These are phyloP conservation scores for Epinephelus coioides DNA, from an alignment of 2,797 vertebrate species.

Conservation along the genomic window DNA sequence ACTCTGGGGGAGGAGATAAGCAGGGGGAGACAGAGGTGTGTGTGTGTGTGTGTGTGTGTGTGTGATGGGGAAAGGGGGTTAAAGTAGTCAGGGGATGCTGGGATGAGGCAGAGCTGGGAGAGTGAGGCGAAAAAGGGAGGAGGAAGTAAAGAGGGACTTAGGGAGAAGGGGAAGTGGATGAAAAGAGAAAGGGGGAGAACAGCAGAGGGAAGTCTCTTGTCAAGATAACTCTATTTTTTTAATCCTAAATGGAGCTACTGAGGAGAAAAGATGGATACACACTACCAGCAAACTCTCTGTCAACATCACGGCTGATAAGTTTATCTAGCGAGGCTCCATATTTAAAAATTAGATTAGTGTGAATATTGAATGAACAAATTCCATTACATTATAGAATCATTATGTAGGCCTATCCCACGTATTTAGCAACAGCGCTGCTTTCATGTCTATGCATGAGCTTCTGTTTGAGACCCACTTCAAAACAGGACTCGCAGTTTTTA, in stretches of 20 bases:
- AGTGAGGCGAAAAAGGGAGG: constrained; percentile 30
- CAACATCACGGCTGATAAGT: constrained; percentile 58
- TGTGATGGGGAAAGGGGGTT: background rate
- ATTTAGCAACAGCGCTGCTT: constrained; percentile 55
- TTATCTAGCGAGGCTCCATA: constrained; percentile 52
- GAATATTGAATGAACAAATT: constrained; percentile 64
- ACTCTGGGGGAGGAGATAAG: constrained; percentile 74
- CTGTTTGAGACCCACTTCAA: constrained; percentile 71
- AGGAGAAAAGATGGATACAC: constrained; percentile 49
- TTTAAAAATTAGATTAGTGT: constrained; percentile 64
- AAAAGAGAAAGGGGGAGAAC: constrained; percentile 22
- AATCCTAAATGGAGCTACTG: constrained; percentile 40
- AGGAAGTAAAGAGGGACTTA: constrained; percentile 53
- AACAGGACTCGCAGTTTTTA: constrained; percentile 58
- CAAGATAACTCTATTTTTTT: constrained; percentile 22
- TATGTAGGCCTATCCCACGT: constrained; percentile 49
- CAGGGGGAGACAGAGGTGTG: constrained; percentile 53
- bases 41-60: background rate
- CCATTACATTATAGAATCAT: constrained; percentile 58
- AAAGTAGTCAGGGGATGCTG: constrained; percentile 40
- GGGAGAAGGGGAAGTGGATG: constrained; percentile 44
- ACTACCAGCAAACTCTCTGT: constrained; percentile 49
- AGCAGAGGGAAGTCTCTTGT: constrained; percentile 44
- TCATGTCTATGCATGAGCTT: constrained; percentile 66
- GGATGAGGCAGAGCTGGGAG: constrained; percentile 48